phyloP scores from a whole-genome alignment of 2,797 vertebrate species.

The Sebastes minor region DNA sequence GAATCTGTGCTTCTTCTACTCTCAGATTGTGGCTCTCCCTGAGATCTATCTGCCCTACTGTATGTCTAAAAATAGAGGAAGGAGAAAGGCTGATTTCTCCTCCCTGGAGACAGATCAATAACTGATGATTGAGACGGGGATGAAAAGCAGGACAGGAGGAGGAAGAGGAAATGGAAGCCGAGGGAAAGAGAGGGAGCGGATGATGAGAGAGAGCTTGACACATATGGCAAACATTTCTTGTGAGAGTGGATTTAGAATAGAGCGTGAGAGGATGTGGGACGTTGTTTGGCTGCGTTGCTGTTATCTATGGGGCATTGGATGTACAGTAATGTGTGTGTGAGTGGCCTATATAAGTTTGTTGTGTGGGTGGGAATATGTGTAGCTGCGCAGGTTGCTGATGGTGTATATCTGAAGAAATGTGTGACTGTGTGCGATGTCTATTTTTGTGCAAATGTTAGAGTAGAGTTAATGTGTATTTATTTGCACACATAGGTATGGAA shows the following conservation, averaged over 20 bases:
- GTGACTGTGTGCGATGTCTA: constrained; percentile 1
- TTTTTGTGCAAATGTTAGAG: background rate
- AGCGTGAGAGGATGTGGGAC: constrained; percentile 15
- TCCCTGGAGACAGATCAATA: constrained; percentile 71
- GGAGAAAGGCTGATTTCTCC: constrained; percentile 36
- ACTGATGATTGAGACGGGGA: constrained; percentile 47
- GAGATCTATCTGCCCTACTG: constrained; percentile 34
- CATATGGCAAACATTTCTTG: background rate
- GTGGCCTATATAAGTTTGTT: constrained; percentile 33
- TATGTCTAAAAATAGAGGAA: constrained; percentile 62
- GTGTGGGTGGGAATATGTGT: constrained; percentile 39
- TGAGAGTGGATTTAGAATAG: constrained; percentile 4
- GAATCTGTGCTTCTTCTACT: constrained; percentile 4
- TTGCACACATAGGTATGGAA: background rate
- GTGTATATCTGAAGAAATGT: constrained; percentile 11
- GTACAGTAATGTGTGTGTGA: background rate
- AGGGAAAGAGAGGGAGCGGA: background rate
- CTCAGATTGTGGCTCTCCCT: constrained; percentile 18
- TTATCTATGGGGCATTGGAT: background rate
- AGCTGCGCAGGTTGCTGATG: constrained; percentile 12
- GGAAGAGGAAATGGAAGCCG: background rate
- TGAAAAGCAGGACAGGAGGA: constrained; percentile 10
- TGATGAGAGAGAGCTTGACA: background rate
- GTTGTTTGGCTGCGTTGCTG: background rate
- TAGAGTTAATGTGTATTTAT: background rate